Conservation (phyloP, 2,888 invertebrate genomes). For the Himalopsyche tibetana region DNA sequence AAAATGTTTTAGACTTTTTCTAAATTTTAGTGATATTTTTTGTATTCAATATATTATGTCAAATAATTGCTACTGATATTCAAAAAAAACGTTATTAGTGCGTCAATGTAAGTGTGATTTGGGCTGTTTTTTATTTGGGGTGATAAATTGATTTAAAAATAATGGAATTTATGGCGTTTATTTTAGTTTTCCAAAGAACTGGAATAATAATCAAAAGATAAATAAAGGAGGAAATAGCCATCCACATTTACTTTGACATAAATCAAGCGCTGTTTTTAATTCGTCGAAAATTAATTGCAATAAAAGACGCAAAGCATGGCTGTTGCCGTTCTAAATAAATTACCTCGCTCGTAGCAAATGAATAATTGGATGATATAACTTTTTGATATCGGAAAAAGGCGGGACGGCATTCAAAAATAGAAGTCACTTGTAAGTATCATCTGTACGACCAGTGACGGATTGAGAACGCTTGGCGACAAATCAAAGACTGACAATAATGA, state of each 20-base stretch:
- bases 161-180: slow-evolving; percentile 23
- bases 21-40: too few species aligned
- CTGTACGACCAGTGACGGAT: slow-evolving; percentile 38
- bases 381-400: slow-evolving; percentile 42
- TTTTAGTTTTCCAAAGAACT: slow-evolving; percentile 37
- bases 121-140: not conserved
- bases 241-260: slow-evolving; percentile 38
- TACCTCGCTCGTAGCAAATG: slow-evolving; percentile 35
- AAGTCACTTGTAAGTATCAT: slow-evolving; percentile 28
- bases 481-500: not conserved
- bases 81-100: too few species aligned
- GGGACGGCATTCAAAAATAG: slow-evolving; percentile 23
- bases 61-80: too few species aligned
- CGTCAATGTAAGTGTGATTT: not conserved
- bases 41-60: too few species aligned
- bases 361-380: slow-evolving; percentile 43
- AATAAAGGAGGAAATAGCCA: slow-evolving; percentile 28
- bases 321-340: slow-evolving; percentile 27
- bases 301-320: slow-evolving; percentile 40
- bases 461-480: not conserved
- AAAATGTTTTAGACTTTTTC: too few species aligned
- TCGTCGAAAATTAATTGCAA: slow-evolving; percentile 43
- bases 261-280: slow-evolving; percentile 41
- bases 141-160: slow-evolving; percentile 11
- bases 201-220: slow-evolving; percentile 25